A percentile compares a stretch with the other conserved stretches of the same genome.
Conservation (phyloP, 2,797 vertebrate genomes). For the Rallus crepitans region DNA sequence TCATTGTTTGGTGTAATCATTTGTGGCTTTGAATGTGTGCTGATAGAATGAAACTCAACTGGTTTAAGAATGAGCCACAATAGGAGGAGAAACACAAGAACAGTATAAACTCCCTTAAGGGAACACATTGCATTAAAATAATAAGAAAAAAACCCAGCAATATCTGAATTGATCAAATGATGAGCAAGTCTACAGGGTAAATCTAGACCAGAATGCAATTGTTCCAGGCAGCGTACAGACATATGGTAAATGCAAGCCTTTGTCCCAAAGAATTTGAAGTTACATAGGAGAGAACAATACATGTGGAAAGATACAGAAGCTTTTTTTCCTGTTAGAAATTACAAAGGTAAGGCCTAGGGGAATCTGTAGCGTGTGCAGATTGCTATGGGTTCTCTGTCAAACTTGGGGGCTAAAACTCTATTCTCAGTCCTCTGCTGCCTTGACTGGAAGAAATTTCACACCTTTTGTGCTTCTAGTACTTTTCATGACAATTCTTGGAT, state of each 20-base stretch:
- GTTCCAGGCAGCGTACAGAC: background rate
- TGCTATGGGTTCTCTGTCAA: background rate
- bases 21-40: background rate
- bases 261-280: background rate
- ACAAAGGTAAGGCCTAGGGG: rapidly evolving
- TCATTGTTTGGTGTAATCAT: background rate
- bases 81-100: background rate
- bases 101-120: background rate
- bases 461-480: background rate
- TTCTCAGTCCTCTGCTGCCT: background rate
- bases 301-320: background rate
- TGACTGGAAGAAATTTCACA: background rate
- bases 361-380: background rate
- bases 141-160: background rate
- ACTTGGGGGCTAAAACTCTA: background rate
- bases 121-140: background rate
- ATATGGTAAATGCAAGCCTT: background rate
- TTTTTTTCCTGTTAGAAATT: background rate
- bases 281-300: background rate
- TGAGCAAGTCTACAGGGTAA: background rate
- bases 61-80: background rate
- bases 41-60: background rate
- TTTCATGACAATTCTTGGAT: background rate
- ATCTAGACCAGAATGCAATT: background rate
- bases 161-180: background rate